Evolutionary conservation across 2,888 invertebrate genomes (phyloP).

Genomic region (Apodemia mormo): DNA sequence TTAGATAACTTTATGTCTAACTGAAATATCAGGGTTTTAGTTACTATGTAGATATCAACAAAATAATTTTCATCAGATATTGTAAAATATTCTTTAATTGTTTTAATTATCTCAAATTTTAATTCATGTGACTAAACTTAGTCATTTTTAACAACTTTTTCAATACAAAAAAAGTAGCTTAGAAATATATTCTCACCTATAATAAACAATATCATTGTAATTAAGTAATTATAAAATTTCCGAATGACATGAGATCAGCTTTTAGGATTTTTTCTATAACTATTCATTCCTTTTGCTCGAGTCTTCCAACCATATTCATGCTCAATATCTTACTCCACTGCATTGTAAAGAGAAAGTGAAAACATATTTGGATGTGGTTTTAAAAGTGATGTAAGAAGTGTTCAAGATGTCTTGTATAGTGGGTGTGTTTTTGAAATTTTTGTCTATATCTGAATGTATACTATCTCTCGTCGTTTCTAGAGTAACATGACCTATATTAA

Average conservation of each 20-base stretch:
- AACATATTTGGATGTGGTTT: slow-evolving; percentile 27
- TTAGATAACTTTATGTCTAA: background rate
- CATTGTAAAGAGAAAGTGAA: slow-evolving; percentile 24
- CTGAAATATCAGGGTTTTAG: background rate
- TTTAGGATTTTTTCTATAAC: slow-evolving; percentile 30
- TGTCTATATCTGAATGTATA: slow-evolving; percentile 48
- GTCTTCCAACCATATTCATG: slow-evolving; percentile 66
- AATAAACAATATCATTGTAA: background rate
- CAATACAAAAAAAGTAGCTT: background rate
- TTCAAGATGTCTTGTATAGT: slow-evolving; percentile 53
- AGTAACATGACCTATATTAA: background rate
- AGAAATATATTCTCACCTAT: background rate
- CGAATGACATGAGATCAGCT: slow-evolving; percentile 14
- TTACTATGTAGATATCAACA: background rate
- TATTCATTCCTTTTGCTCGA: slow-evolving; percentile 48
- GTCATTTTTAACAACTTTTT: background rate
- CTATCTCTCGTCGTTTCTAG: slow-evolving; percentile 43
- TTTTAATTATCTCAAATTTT: background rate
- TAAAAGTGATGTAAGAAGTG: slow-evolving; percentile 52
- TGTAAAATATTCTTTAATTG: background rate
- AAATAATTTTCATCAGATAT: background rate
- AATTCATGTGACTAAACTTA: background rate
- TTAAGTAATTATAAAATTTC: background rate
- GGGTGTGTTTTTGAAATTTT: slow-evolving; percentile 51
- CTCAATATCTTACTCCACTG: slow-evolving; percentile 48